Evolutionary conservation across 92 coral and sea anemone genomes (phyloP).

Genomic region (Zoanthus solanderi): DNA sequence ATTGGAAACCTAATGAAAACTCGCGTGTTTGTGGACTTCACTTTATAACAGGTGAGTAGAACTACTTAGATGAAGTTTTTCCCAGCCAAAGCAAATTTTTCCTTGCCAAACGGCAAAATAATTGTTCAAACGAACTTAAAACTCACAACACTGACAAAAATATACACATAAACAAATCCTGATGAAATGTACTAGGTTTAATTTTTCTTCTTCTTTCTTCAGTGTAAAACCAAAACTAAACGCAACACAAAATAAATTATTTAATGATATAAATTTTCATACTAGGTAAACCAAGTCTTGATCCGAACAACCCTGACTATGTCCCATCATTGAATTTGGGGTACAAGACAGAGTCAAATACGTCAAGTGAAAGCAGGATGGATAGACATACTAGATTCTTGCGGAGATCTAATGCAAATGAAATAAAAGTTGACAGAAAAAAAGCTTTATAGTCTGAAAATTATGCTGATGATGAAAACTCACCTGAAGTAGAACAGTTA

Average conservation of each 20-base stretch:
- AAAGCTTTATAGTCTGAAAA: neutral
- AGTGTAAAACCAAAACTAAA: constrained; percentile 16
- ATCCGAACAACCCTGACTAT: constrained; percentile 24
- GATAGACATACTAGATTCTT: constrained; percentile 8
- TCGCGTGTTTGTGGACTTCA: constrained; percentile 25
- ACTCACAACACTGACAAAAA: neutral
- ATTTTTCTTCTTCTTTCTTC: constrained; percentile 3
- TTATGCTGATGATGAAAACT: constrained; percentile 13
- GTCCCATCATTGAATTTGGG: constrained; percentile 26
- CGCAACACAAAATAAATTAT: neutral
- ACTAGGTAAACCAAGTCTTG: constrained; percentile 24
- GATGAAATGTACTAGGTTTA: constrained; percentile 11
- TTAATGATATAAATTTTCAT: constrained; percentile 6
- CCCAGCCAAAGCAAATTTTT: constrained; percentile 13
- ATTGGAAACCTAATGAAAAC: neutral
- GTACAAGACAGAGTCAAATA: constrained; percentile 12
- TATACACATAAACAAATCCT: neutral
- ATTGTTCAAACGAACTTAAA: constrained; percentile 15
- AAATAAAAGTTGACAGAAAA: constrained; percentile 5
- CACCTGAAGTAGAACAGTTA: constrained; percentile 5
- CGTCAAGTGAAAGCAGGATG: constrained; percentile 2
- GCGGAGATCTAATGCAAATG: constrained; percentile 13
- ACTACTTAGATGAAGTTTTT: constrained; percentile 2
- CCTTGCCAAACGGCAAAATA: constrained; percentile 6
- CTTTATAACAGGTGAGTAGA: constrained; percentile 18